Evolutionary conservation across 2,113 vertebrate species (phyloP).

Genomic region (Speoplatyrhinus poulsoni): DNA sequence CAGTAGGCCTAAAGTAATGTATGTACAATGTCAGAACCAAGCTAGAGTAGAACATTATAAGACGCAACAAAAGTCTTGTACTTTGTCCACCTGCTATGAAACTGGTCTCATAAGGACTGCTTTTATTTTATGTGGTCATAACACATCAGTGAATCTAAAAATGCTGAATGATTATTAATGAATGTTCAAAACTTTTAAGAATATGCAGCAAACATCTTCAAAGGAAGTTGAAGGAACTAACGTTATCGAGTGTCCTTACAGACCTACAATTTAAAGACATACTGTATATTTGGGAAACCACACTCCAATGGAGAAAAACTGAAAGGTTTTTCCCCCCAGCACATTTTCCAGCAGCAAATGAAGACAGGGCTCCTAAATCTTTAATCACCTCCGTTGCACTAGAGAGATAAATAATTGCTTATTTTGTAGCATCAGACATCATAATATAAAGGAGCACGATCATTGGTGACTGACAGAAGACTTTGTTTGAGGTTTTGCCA

Average conservation of each 20-base stretch:
- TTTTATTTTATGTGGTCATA: no score
- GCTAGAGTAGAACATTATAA: no score
- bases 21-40: no score
- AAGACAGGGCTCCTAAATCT: constrained; percentile 67
- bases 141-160: no score
- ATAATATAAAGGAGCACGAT: constrained; percentile 19
- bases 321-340: constrained; percentile 40
- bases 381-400: constrained; percentile 69
- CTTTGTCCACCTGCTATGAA: no score
- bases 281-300: constrained; percentile 20
- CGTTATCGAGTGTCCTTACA: constrained; percentile 12
- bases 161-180: no score
- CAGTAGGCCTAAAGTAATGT: no score
- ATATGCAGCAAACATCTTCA: no score
- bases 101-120: no score
- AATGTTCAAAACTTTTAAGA: no score
- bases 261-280: constrained; percentile 5
- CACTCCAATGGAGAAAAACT: constrained; percentile 22
- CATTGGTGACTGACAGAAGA: constrained; percentile 22
- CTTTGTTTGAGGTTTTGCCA: constrained; percentile 15
- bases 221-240: no score
- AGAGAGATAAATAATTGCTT: constrained; percentile 67
- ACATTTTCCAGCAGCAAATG: constrained; percentile 47
- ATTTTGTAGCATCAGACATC: constrained; percentile 56
- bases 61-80: no score